A percentile compares a stretch with the other conserved stretches of the same genome.
These are phyloP conservation scores for Drosophila setosimentum DNA, from an alignment of 2,888 invertebrate genomes.

Conservation along the genomic window DNA sequence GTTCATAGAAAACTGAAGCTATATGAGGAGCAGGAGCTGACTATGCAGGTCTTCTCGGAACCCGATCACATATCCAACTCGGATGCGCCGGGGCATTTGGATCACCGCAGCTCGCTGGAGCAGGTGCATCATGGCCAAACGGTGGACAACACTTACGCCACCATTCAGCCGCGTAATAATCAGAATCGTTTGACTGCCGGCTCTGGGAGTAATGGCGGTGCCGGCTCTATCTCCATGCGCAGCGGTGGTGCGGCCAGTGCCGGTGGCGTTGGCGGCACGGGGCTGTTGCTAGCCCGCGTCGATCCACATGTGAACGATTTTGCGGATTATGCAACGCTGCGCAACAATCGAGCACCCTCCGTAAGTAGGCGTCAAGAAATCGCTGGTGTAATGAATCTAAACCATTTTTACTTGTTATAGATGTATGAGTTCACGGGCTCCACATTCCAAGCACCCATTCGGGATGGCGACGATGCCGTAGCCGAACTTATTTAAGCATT, in stretches of 20 bases:
- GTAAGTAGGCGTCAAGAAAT: conserved; percentile 58
- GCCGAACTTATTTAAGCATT: conserved; percentile 84
- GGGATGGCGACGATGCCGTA: conserved; percentile 84
- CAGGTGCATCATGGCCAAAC: conserved; percentile 83
- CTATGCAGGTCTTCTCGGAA: conserved; percentile 96
- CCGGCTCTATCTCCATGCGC: conserved; percentile 69
- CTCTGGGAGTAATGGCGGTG: conserved; percentile 52
- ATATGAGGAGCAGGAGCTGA: conserved; percentile 96
- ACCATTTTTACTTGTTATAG: conserved; percentile 41
- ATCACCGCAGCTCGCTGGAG: conserved; percentile 83
- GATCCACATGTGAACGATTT: conserved; percentile 83
- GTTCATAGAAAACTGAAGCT: conserved; percentile 90
- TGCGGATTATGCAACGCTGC: conserved; percentile 85
- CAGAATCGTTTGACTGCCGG: conserved; percentile 67
- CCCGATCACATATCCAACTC: conserved; percentile 87
- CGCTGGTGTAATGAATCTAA: not conserved
- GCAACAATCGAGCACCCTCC: conserved; percentile 85
- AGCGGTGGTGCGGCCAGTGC: conserved; percentile 64
- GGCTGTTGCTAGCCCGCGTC: conserved; percentile 63
- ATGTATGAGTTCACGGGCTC: conserved; percentile 87
- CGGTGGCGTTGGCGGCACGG: conserved; percentile 64
- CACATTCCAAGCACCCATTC: conserved; percentile 90
- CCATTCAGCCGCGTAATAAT: conserved; percentile 84
- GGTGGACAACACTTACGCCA: conserved; percentile 85
- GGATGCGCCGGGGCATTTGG: conserved; percentile 83